Evolutionary conservation across 2,113 vertebrate species (phyloP).

Genomic region (Coregonus clupeaformis): DNA sequence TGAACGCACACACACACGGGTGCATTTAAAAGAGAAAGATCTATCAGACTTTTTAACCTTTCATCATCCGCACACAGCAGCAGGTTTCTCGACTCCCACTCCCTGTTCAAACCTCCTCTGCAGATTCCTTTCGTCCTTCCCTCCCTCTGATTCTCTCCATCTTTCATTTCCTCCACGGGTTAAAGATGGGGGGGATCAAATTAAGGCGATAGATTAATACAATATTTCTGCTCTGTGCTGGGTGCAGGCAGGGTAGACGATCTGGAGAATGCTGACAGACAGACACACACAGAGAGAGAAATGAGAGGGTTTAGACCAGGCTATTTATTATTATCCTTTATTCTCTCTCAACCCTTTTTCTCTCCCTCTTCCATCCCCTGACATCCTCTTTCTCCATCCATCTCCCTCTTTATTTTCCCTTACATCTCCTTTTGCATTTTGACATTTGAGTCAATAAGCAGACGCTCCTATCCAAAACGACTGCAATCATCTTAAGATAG

Average conservation of each 20-base stretch:
- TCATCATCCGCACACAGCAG: conserved; percentile 45
- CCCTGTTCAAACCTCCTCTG: conserved; percentile 22
- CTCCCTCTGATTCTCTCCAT: conserved; percentile 15
- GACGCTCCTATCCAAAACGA: too few relatives aligned
- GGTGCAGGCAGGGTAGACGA: neutral
- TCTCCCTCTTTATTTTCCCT: conserved; percentile 9
- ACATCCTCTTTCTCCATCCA: neutral
- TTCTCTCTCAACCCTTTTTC: neutral
- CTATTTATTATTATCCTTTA: neutral
- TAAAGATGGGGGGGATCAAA: conserved; percentile 37
- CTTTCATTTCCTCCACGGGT: conserved; percentile 22
- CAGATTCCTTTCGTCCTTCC: conserved; percentile 2
- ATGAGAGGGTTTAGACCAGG: neutral
- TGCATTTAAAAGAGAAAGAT: conserved; percentile 61
- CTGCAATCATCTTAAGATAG: too few relatives aligned
- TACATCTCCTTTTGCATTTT: too few relatives aligned
- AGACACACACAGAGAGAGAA: neutral
- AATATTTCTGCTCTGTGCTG: conserved; percentile 24
- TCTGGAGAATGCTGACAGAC: neutral
- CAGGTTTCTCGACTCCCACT: conserved; percentile 50
- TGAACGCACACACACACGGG: conserved; percentile 40
- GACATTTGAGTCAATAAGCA: too few relatives aligned
- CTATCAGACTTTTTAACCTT: conserved; percentile 57
- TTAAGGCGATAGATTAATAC: conserved; percentile 52
- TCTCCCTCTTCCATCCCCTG: neutral